These are phyloP conservation scores for Monomorium pharaonis DNA, from an alignment of 1,140 invertebrate species.

Conservation along the genomic window DNA sequence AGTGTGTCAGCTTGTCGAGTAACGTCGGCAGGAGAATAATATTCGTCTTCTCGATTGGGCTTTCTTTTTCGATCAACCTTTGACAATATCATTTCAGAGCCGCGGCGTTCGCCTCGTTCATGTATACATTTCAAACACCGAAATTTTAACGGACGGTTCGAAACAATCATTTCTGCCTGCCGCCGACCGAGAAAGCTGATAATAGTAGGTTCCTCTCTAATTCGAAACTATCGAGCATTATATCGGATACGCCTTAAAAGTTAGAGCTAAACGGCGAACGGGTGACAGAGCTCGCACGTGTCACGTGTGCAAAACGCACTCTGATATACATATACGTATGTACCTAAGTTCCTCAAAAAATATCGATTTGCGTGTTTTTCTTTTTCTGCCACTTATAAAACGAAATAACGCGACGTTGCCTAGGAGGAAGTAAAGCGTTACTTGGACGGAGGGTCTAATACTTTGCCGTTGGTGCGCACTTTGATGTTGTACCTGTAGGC, in stretches of 20 bases:
- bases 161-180: conserved; percentile 26
- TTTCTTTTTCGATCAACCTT: neutral
- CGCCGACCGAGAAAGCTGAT: conserved; percentile 50
- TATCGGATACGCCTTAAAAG: conserved; percentile 29
- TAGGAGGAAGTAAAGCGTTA: conserved; percentile 77
- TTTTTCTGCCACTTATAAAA: conserved; percentile 58
- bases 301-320: conserved; percentile 29
- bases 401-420: conserved; percentile 69
- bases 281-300: conserved; percentile 31
- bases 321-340: conserved; percentile 40
- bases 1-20: conserved; percentile 55
- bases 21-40: conserved; percentile 52
- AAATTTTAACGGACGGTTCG: conserved; percentile 8
- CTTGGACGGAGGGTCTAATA: conserved; percentile 84
- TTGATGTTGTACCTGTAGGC: conserved; percentile 84
- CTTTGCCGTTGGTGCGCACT: conserved; percentile 84
- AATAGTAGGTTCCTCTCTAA: conserved; percentile 16
- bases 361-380: conserved; percentile 42
- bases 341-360: conserved; percentile 59
- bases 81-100: neutral
- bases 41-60: no score
- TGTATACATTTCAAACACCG: neutral
- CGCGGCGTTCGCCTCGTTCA: neutral
- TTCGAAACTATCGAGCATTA: conserved; percentile 45
- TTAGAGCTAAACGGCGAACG: conserved; percentile 52